phyloP scores from a whole-genome alignment of 2,797 vertebrate genomes.

The Decapterus maruadsi region DNA sequence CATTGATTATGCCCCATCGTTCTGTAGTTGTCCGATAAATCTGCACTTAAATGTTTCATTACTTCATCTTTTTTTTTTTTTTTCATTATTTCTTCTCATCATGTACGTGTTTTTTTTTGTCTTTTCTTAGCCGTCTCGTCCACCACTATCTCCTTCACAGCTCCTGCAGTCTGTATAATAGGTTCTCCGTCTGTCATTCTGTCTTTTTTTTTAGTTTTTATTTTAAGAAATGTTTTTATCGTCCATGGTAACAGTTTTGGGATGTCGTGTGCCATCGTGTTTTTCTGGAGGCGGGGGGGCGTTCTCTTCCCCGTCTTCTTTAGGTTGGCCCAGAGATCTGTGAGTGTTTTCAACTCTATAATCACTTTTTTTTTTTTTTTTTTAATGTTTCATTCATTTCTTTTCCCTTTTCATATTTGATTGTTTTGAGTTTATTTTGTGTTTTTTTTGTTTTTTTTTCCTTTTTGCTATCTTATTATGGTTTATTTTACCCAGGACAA shows the following conservation, averaged over 20 bases:
- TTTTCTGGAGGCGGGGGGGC: constrained; percentile 50
- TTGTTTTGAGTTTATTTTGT: constrained; percentile 61
- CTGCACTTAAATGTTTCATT: constrained; percentile 49
- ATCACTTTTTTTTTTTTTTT: constrained; percentile 56
- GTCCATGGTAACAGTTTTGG: constrained; percentile 76
- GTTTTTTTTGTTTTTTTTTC: constrained; percentile 52
- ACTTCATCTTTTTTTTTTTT: constrained; percentile 20
- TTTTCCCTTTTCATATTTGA: constrained; percentile 65
- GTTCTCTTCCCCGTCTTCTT: constrained; percentile 53
- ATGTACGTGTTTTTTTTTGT: constrained; percentile 49
- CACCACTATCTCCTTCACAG: constrained; percentile 36
- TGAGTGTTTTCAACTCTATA: constrained; percentile 73
- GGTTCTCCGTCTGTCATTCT: constrained; percentile 38
- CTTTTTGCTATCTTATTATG: constrained; percentile 52
- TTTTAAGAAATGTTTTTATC: constrained; percentile 55
- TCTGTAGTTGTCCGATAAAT: constrained; percentile 37
- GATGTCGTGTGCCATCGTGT: constrained; percentile 85
- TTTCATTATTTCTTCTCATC: constrained; percentile 30
- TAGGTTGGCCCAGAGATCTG: constrained; percentile 80
- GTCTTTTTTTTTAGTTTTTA: constrained; percentile 37
- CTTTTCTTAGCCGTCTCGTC: constrained; percentile 33
- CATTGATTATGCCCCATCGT: constrained; percentile 31
- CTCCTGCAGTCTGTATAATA: constrained; percentile 50
- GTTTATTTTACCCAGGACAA: constrained; percentile 75
- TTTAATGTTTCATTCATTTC: constrained; percentile 63